Conservation (phyloP, 37 sponge, comb jelly and placozoan genomes). For the Cladorhizidae sp. region DNA sequence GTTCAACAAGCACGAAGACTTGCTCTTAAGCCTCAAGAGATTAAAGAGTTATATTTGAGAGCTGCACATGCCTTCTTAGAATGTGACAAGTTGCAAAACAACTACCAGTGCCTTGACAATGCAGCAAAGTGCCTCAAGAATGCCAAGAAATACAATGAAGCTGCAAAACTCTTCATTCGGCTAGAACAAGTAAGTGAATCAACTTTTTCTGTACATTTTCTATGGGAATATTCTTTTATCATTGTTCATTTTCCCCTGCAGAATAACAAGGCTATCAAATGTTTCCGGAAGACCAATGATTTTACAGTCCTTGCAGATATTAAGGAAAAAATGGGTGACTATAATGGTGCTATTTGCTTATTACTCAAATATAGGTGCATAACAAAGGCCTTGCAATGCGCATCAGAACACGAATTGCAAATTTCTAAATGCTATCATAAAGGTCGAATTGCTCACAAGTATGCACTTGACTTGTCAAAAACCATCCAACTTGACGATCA, state of each 20-base stretch:
- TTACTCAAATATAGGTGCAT: neutral
- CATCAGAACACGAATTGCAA: neutral
- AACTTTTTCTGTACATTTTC: neutral
- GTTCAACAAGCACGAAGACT: conserved; percentile 13
- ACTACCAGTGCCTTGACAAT: conserved; percentile 11
- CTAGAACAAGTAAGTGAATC: conserved; percentile 26
- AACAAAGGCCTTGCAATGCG: conserved; percentile 28
- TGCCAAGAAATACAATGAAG: conserved; percentile 24
- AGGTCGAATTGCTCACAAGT: neutral
- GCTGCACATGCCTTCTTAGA: conserved; percentile 57
- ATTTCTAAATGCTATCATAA: conserved; percentile 1
- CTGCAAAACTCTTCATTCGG: conserved; percentile 19
- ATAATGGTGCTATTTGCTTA: conserved; percentile 8
- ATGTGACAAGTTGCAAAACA: conserved; percentile 31
- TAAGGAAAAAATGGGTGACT: conserved; percentile 24
- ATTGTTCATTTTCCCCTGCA: conserved; percentile 16
- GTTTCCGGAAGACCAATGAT: conserved; percentile 21
- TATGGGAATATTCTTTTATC: no score
- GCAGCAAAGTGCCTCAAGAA: conserved; percentile 68
- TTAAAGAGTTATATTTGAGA: conserved; percentile 15
- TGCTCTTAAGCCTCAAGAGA: conserved; percentile 1
- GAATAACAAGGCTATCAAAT: conserved; percentile 36
- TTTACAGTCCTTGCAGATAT: conserved; percentile 15
- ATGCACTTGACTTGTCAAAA: neutral
- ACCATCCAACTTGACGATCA: neutral